Percentiles rank a stretch among this genome's conserved stretches.
phyloP scores from a whole-genome alignment of 1,140 invertebrate genomes.

The Aphidius gifuensis region DNA sequence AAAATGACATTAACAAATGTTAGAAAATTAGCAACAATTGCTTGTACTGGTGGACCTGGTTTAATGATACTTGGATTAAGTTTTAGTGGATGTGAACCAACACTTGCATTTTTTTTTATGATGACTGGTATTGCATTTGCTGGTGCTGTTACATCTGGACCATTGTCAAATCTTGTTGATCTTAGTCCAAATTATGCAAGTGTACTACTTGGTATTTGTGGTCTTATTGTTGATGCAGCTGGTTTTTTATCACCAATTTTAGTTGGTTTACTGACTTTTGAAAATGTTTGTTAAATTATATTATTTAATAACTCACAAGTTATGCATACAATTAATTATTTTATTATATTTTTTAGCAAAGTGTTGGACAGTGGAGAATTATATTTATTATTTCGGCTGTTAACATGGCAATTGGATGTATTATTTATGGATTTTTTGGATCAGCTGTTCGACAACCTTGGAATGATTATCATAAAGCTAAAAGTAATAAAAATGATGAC shows the following conservation, averaged over 20 bases:
- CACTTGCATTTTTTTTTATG: slow-evolving; percentile 60
- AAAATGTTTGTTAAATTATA: slow-evolving; percentile 56
- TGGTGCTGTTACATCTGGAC: slow-evolving; percentile 65
- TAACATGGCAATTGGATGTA: slow-evolving; percentile 55
- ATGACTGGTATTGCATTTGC: slow-evolving; percentile 61
- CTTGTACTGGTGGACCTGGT: slow-evolving; percentile 59
- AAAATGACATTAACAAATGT: slow-evolving; percentile 62
- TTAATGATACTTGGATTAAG: slow-evolving; percentile 59
- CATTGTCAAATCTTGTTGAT: slow-evolving; percentile 63
- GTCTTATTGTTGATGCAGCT: slow-evolving; percentile 53
- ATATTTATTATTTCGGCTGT: slow-evolving; percentile 62
- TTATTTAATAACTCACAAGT: not conserved
- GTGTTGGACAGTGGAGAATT: slow-evolving; percentile 63
- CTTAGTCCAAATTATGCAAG: slow-evolving; percentile 69
- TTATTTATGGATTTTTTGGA: slow-evolving; percentile 58
- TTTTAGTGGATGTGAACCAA: slow-evolving; percentile 63
- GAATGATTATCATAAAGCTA: slow-evolving; percentile 50
- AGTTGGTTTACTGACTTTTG: slow-evolving; percentile 60
- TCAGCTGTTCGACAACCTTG: slow-evolving; percentile 63
- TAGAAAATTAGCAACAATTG: slow-evolving; percentile 61
- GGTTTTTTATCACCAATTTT: slow-evolving; percentile 62
- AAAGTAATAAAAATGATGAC: slow-evolving; percentile 19
- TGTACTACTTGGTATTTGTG: slow-evolving; percentile 59
- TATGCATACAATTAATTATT: slow-evolving; percentile 1
- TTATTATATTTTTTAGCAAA: slow-evolving; percentile 58